These are phyloP conservation scores for Nomia melanderi DNA, from an alignment of 1,140 invertebrate species.

Conservation along the genomic window DNA sequence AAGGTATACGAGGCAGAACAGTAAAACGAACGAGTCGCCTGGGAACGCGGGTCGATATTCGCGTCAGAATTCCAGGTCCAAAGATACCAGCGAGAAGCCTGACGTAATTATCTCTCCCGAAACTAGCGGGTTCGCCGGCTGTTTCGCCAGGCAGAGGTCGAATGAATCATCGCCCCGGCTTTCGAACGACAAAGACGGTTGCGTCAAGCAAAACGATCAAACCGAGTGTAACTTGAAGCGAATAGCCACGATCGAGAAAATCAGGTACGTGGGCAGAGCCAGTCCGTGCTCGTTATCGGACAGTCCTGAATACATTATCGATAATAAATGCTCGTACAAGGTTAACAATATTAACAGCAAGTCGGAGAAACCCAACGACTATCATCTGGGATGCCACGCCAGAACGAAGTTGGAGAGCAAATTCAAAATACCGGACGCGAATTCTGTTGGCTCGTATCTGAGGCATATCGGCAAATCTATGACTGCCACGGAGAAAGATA, in stretches of 20 bases:
- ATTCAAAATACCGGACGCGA: slow-evolving; percentile 67
- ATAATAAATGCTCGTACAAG: slow-evolving; percentile 66
- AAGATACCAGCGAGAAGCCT: slow-evolving; percentile 60
- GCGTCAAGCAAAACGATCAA: slow-evolving; percentile 37
- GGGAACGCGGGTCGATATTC: slow-evolving; percentile 50
- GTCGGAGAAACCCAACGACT: slow-evolving; percentile 43
- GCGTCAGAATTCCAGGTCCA: slow-evolving; percentile 66
- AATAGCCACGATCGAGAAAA: slow-evolving; percentile 63
- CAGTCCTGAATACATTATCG: slow-evolving; percentile 53
- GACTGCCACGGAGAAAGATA: slow-evolving; percentile 70
- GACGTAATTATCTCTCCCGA: slow-evolving; percentile 65
- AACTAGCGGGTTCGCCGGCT: slow-evolving; percentile 56
- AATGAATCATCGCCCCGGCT: slow-evolving; percentile 49
- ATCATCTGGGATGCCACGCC: slow-evolving; percentile 9
- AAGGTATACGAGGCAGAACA: slow-evolving; percentile 66
- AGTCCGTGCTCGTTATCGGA: slow-evolving; percentile 48
- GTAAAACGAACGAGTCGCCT: slow-evolving; percentile 42
- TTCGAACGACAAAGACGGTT: not conserved
- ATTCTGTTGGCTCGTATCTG: slow-evolving; percentile 72
- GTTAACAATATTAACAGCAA: slow-evolving; percentile 57
- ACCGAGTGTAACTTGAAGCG: slow-evolving; percentile 35
- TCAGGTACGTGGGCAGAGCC: slow-evolving; percentile 67
- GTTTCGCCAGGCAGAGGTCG: slow-evolving; percentile 63
- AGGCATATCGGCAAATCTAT: slow-evolving; percentile 75
- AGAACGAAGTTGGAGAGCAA: slow-evolving; percentile 56